Conservation (phyloP, 2,113 vertebrate genomes). For the Salminus brasiliensis region DNA sequence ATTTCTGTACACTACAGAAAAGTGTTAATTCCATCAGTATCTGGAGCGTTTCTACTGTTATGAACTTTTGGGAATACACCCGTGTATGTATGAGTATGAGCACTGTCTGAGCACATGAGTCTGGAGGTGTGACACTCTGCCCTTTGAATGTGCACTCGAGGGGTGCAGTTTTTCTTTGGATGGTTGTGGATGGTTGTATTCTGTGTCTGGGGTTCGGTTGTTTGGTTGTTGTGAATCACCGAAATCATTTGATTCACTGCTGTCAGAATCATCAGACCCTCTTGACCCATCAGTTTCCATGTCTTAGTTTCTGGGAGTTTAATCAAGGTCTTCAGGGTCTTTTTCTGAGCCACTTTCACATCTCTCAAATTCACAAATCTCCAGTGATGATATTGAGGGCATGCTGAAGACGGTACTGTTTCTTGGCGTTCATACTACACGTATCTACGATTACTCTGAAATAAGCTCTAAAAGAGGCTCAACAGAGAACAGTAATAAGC, state of each 20-base stretch:
- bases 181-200: constrained; percentile 19
- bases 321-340: constrained; percentile 1
- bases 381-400: constrained; percentile 4
- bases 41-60: background rate
- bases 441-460: background rate
- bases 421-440: constrained; percentile 1
- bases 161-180: constrained; percentile 16
- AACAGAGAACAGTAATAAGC: background rate
- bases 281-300: background rate
- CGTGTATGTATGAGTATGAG: background rate
- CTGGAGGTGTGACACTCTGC: constrained; percentile 8
- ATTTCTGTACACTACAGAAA: constrained; percentile 8
- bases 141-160: constrained; percentile 17
- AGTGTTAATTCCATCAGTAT: background rate
- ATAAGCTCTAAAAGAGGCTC: too few species aligned
- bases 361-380: background rate
- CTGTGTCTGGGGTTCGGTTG: background rate
- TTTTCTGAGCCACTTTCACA: background rate
- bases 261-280: background rate
- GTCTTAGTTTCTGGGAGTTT: background rate
- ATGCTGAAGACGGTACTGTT: background rate
- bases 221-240: background rate
- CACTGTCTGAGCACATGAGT: background rate
- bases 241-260: background rate
- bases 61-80: constrained; percentile 1